Evolutionary conservation across 1,140 invertebrate species (phyloP).

Genomic region (Acyrthosiphon pisum): DNA sequence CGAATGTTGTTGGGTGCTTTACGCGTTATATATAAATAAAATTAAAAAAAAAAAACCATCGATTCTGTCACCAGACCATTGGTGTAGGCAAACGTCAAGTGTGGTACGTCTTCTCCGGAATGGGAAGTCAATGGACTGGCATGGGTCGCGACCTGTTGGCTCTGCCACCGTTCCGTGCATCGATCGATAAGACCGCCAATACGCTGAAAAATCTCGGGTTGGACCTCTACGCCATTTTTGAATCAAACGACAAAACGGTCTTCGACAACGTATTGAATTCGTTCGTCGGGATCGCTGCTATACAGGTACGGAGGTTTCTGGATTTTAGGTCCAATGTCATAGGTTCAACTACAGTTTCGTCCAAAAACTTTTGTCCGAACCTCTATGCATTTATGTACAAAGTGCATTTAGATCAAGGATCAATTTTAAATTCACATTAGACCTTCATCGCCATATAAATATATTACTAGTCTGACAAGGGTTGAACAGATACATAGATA

Average conservation of each 20-base stretch:
- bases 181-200: slow-evolving; percentile 64
- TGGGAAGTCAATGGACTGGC: slow-evolving; percentile 74
- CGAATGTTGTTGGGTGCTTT: not conserved
- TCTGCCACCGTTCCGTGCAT: slow-evolving; percentile 66
- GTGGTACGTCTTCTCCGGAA: slow-evolving; percentile 73
- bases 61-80: slow-evolving; percentile 62
- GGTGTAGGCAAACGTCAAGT: slow-evolving; percentile 67
- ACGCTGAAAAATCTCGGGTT: slow-evolving; percentile 63
- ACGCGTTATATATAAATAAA: not conserved
- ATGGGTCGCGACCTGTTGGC: slow-evolving; percentile 70
- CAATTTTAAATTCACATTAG: too few relatives aligned
- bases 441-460: too few relatives aligned
- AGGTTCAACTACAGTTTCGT: not conserved
- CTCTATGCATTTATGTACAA: not conserved
- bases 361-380: not conserved
- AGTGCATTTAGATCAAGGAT: too few relatives aligned
- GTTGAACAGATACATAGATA: too few relatives aligned
- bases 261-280: slow-evolving; percentile 67
- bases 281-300: slow-evolving; percentile 77
- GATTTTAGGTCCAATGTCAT: not conserved
- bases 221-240: slow-evolving; percentile 67
- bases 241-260: slow-evolving; percentile 64
- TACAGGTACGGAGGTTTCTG: slow-evolving; percentile 70
- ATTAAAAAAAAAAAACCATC: not conserved
- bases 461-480: too few relatives aligned